phyloP scores from a whole-genome alignment of 2,888 invertebrate genomes.

The Calameuta filiformis region DNA sequence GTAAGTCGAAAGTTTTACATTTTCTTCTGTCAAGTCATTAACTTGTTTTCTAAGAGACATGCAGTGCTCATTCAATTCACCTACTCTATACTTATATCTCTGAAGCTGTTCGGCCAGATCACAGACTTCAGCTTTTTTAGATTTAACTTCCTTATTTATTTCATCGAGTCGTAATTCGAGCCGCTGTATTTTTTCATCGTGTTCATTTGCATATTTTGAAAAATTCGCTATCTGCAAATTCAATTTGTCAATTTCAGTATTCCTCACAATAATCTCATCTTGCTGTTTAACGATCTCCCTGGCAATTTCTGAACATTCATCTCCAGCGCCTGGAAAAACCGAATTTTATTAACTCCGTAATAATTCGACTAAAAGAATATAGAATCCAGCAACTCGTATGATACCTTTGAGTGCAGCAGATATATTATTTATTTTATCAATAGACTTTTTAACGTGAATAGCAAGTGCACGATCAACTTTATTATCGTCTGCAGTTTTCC shows the following conservation, averaged over 20 bases:
- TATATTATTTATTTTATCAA: constrained; percentile 35
- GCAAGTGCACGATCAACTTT: constrained; percentile 37
- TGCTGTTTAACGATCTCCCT: constrained; percentile 39
- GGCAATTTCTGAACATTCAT: constrained; percentile 32
- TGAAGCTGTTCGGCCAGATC: constrained; percentile 8
- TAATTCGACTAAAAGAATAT: background rate
- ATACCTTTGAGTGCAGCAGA: constrained; percentile 40
- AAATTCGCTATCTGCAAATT: constrained; percentile 8
- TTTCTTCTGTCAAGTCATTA: constrained; percentile 5
- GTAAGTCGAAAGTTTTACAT: background rate
- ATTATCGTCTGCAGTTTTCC: constrained; percentile 23
- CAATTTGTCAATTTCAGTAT: constrained; percentile 27
- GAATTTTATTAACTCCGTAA: background rate
- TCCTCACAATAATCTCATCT: constrained; percentile 32
- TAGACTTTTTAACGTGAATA: constrained; percentile 36
- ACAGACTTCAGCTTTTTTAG: constrained; percentile 5
- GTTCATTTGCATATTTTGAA: background rate
- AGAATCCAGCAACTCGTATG: background rate
- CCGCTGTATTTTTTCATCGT: constrained; percentile 30
- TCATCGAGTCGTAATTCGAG: constrained; percentile 7
- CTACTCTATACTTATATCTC: constrained; percentile 3
- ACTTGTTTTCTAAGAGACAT: constrained; percentile 20
- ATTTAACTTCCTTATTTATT: constrained; percentile 2
- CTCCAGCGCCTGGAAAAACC: constrained; percentile 36
- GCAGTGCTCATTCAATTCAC: constrained; percentile 7